These are phyloP conservation scores for Caradrina clavipalpis DNA, from an alignment of 2,888 invertebrate species.

Conservation along the genomic window DNA sequence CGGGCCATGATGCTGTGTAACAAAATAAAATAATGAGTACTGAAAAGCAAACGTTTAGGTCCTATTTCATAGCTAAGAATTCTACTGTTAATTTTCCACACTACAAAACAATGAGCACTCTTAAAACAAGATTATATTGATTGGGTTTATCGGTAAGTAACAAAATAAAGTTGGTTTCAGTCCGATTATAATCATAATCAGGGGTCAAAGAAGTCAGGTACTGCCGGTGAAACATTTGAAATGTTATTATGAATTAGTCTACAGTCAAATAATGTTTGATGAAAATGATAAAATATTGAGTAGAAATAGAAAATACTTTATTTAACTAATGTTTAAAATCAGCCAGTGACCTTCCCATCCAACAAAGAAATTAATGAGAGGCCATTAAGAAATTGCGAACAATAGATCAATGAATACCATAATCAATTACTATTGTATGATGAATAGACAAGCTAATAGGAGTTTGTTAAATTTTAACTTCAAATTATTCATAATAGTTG, in stretches of 20 bases:
- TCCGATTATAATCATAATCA: neutral
- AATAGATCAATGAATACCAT: neutral
- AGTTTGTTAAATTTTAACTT: neutral
- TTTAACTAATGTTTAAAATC: too few relatives aligned
- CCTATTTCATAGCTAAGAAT: constrained; percentile 7
- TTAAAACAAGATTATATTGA: neutral
- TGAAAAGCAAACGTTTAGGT: neutral
- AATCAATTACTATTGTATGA: neutral
- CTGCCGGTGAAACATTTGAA: too few relatives aligned
- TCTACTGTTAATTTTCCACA: neutral
- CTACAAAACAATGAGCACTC: constrained; percentile 4
- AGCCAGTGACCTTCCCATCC: neutral
- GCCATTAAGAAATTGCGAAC: neutral
- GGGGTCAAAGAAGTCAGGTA: too few relatives aligned
- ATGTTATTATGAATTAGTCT: neutral
- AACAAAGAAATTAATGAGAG: constrained; percentile 3
- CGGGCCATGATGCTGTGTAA: constrained; percentile 89
- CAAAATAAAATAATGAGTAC: constrained; percentile 26
- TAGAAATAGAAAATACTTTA: neutral
- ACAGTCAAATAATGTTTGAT: neutral
- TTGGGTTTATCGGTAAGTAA: neutral
- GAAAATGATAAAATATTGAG: neutral
- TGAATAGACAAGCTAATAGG: neutral
- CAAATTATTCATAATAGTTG: neutral
- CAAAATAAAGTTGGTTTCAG: neutral